Conservation (phyloP, 2,113 vertebrate species). For the Hassar affinis region DNA sequence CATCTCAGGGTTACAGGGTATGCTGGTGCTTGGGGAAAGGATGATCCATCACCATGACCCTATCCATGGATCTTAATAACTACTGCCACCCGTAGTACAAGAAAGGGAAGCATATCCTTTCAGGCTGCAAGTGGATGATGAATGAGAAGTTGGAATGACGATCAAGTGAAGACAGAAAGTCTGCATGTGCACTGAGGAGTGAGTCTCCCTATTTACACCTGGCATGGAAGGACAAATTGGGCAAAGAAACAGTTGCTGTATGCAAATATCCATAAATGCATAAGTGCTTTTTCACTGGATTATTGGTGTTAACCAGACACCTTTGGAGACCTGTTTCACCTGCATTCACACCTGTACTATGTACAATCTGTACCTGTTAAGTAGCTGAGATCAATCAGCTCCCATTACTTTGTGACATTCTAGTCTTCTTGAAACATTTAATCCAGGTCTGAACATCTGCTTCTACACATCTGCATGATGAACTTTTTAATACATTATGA, state of each 20-base stretch:
- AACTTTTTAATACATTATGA: neutral
- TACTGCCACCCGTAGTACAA: conserved; percentile 54
- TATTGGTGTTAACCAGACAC: neutral
- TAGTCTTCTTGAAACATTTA: neutral
- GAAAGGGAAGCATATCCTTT: conserved; percentile 53
- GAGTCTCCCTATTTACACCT: conserved; percentile 7
- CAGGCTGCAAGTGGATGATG: conserved; percentile 53
- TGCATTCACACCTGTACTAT: conserved; percentile 8
- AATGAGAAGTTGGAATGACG: conserved; percentile 57
- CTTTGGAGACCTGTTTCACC: neutral
- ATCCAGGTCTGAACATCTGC: neutral
- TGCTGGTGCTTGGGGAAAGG: conserved; percentile 27
- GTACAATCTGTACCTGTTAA: neutral
- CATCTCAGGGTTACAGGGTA: conserved; percentile 38
- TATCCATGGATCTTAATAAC: conserved; percentile 64
- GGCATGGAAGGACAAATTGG: neutral
- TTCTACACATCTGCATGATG: neutral
- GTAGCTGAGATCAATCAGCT: neutral
- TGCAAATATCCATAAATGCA: neutral
- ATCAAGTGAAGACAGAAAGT: conserved; percentile 33
- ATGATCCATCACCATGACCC: conserved; percentile 60
- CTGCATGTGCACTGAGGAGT: conserved; percentile 6
- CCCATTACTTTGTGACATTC: neutral
- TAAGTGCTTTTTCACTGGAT: neutral
- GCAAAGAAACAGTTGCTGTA: conserved; percentile 4